phyloP scores from a whole-genome alignment of 1,140 invertebrate genomes.

The Hesperophylax magnus region DNA sequence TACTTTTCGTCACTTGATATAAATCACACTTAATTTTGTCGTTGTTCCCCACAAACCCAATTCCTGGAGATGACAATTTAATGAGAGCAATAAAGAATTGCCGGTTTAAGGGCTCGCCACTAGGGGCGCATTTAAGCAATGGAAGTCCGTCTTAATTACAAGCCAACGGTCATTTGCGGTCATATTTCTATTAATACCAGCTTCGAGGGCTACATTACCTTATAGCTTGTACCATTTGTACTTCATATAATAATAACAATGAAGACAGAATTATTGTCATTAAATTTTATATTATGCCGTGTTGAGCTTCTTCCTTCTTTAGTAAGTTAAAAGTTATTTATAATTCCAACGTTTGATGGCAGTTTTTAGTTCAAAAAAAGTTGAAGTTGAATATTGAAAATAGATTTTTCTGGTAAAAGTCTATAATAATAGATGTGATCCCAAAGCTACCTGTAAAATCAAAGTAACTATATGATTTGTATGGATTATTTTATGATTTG shows the following conservation, averaged over 20 bases:
- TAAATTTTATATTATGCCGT: too few species aligned
- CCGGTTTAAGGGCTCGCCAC: slow-evolving; percentile 35
- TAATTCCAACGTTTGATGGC: too few species aligned
- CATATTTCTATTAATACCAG: not conserved
- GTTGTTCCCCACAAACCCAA: slow-evolving; percentile 44
- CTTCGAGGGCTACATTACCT: too few species aligned
- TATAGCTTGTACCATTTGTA: not conserved
- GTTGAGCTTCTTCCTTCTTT: too few species aligned
- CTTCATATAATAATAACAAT: not conserved
- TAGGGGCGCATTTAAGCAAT: slow-evolving; percentile 11
- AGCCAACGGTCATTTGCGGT: slow-evolving; percentile 1
- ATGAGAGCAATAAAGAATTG: slow-evolving; percentile 53
- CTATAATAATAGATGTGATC: too few species aligned
- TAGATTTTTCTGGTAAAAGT: too few species aligned
- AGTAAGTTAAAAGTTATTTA: too few species aligned
- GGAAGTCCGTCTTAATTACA: slow-evolving; percentile 17
- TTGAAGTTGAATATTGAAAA: too few species aligned
- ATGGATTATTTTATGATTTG: not conserved
- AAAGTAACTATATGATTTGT: not conserved
- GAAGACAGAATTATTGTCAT: too few species aligned
- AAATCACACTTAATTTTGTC: slow-evolving; percentile 51
- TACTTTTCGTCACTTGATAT: slow-evolving; percentile 35
- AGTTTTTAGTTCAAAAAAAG: too few species aligned
- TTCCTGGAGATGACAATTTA: slow-evolving; percentile 54
- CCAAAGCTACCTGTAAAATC: not conserved